These are phyloP conservation scores for Procambarus virginalis DNA, from an alignment of 1,140 invertebrate species.

Conservation along the genomic window DNA sequence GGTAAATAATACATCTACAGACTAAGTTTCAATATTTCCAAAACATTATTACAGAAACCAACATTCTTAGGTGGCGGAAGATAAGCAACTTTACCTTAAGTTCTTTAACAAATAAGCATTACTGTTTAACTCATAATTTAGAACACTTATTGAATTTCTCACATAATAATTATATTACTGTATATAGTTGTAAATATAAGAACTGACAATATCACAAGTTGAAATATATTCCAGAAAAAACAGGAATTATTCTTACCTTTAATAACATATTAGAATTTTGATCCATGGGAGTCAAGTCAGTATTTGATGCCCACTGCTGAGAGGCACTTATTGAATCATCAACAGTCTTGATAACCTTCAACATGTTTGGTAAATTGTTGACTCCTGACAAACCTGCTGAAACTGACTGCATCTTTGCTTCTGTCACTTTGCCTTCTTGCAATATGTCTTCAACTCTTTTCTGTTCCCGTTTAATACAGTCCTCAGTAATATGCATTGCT, in stretches of 20 bases:
- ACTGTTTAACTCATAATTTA: no score
- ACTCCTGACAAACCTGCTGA: neutral
- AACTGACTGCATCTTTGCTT: neutral
- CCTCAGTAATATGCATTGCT: neutral
- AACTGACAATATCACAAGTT: neutral
- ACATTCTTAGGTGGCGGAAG: no score
- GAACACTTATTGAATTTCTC: no score
- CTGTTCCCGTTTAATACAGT: neutral
- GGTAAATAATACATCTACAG: no score
- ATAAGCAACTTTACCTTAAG: no score
- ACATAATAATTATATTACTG: no score
- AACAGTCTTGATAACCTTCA: neutral
- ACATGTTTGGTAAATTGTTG: neutral
- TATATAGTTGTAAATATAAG: no score
- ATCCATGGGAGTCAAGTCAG: neutral
- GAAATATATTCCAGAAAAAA: neutral
- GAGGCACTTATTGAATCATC: neutral
- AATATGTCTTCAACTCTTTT: neutral
- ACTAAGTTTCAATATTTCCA: no score
- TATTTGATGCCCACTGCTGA: neutral
- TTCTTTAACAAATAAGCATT: no score
- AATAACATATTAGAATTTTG: neutral
- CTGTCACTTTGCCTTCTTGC: neutral
- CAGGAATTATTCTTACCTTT: neutral
- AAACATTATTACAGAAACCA: no score